Base-by-base conservation (phyloP, 1,140 invertebrate species). In the Bursaphelenchus mucronatus region DNA sequence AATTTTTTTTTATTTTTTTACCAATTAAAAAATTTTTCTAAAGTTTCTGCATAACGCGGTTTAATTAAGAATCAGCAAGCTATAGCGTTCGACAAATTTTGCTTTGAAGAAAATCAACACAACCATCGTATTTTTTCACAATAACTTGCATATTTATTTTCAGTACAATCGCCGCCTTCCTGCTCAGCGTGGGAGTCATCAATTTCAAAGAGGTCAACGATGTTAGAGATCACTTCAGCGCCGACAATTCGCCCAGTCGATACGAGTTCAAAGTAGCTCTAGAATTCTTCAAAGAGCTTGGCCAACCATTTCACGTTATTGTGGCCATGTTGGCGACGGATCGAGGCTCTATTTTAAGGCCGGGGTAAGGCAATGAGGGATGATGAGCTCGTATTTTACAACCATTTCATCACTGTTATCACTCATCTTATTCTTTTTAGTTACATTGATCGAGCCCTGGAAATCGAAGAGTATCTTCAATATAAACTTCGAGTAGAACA, bases 181-280 rank as follows among this genome's bases (percentile, higher is more conserved):
- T 76, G 4, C 65, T 80, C 19, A 54, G 62, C 43, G 70, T 63
- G 11, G 76, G 76, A 47, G 76, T 74, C 9, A 56, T 78, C 10
- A 71, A 80, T 15, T 80, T 80, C 51, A 76, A 76, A 50, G 78
- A 80, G 71, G 78, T 80, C 5, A 80, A 80, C 64, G 76, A 80
- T 73, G 78, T 80, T 19, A 57, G 78, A 55, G 78, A 80, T 47
- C 75, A 77, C 52, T 79, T 80, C 46, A 74, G 70, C 61, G 77
- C 77, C 3, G 63, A 78, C 19, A 79, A 78, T 46, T 79, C 77
- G 7, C 78, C 78, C 8, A 80, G 76, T 45, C 64, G 77, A 17
- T 70, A 74, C 40, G 77, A 79, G 58, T 79, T 74, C 57, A 62
- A 62, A 13, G 71, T 79, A 9, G 76, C 77, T 0, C 30, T 71